These are phyloP conservation scores for Mesembrinibis cayennensis DNA, from an alignment of 2,113 vertebrate species.

Conservation along the genomic window DNA sequence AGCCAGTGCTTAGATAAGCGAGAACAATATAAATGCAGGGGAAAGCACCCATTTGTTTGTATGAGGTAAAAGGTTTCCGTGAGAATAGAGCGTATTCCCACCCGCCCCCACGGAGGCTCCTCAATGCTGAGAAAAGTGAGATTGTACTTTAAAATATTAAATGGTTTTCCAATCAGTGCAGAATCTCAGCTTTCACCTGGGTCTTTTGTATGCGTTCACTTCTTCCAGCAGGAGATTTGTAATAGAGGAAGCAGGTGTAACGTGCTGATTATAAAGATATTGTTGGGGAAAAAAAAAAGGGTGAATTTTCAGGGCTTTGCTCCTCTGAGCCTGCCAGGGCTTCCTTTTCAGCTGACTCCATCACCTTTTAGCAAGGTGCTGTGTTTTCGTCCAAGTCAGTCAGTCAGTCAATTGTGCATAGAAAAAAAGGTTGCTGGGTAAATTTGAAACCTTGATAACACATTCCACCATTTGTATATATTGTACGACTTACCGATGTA, in stretches of 20 bases:
- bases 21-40: background rate
- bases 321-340: slow-evolving; percentile 33
- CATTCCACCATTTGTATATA: slow-evolving; percentile 24
- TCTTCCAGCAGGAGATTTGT: slow-evolving; percentile 73
- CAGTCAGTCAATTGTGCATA: background rate
- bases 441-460: slow-evolving; percentile 53
- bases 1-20: slow-evolving; percentile 16
- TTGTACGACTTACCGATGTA: slow-evolving; percentile 35
- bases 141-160: slow-evolving; percentile 49
- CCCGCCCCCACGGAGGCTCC: background rate
- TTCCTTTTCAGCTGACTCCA: slow-evolving; percentile 34
- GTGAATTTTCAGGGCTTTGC: slow-evolving; percentile 21
- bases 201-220: background rate
- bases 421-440: slow-evolving; percentile 12
- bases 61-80: background rate
- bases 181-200: slow-evolving; percentile 25
- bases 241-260: slow-evolving; percentile 76
- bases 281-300: background rate
- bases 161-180: slow-evolving; percentile 17
- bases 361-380: slow-evolving; percentile 37
- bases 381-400: slow-evolving; percentile 21
- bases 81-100: background rate
- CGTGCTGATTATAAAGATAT: slow-evolving; percentile 56
- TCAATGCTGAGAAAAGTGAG: slow-evolving; percentile 24
- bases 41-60: slow-evolving; percentile 9